Base-by-base conservation (phyloP, 2,888 invertebrate species). In the Rhodophaea formosa region DNA sequence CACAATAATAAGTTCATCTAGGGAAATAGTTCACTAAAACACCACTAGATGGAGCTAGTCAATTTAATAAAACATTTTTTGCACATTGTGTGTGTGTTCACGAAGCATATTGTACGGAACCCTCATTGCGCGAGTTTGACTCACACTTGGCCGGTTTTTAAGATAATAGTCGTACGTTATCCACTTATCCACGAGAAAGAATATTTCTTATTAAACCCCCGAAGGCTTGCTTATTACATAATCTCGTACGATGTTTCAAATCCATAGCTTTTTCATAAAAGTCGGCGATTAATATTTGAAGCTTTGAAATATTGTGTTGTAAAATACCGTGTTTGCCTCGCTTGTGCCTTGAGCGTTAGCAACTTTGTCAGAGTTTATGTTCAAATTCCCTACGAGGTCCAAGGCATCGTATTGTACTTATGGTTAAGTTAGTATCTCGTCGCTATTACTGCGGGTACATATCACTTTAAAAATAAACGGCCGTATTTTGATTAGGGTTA, bases 351-450 rank as follows among this genome's bases (percentile, higher is more conserved):
- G 60, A 62, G 67, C 66, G 67, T 66, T 65, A 59, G 61, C 59
- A 65, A 63, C 63, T 65, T 66, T 64, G 65, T 71, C 67, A 67
- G 69, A 49, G 32, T 42, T 64, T 71, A 69, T 71, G 67, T 74
- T 49, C 14, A 51, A 51, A 35, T 46, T 46, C 10, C 30, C 30
- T 16, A 17, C 35, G 7, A 17, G 35, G n/a, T 30, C 12, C 35
- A 35, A 73, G 69, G 67, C 68, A 64, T 23, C 23, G 23, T 23
- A n/a, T n/a, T 67, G 68, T 66, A 60, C 61, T 69, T 68, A 64
- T 23, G 23, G 23, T 23, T 23, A 23, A 23, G 61, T 30, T 10
- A 8, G 23, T 15, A 5, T 8, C n/a, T 30, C 15, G 15, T 3
- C 5, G 23, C 23, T 23, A 23, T 23, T 23, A 23, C 23, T 23